These are phyloP conservation scores for Sebastes ruberrimus DNA, from an alignment of 2,797 vertebrate genomes.

Conservation along the genomic window DNA sequence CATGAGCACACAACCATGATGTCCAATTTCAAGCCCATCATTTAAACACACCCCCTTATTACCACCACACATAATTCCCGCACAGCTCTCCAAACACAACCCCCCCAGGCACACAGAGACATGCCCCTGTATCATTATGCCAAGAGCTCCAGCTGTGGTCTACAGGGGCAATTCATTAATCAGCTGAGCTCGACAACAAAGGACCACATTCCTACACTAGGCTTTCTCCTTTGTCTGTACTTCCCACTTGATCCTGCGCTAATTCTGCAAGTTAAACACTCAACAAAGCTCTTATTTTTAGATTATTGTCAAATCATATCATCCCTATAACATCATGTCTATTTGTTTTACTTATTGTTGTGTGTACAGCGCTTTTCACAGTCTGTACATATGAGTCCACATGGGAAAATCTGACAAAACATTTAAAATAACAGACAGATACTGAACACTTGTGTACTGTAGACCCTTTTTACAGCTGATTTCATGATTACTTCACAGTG, in stretches of 20 bases:
- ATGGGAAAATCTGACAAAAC: background rate
- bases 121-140: slow-evolving; percentile 32
- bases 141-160: slow-evolving; percentile 66
- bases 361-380: background rate
- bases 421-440: background rate
- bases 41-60: slow-evolving; percentile 17
- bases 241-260: slow-evolving; percentile 1
- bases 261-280: background rate
- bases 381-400: background rate
- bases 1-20: background rate
- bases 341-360: background rate
- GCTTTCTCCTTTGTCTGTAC: slow-evolving; percentile 52
- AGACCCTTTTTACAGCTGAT: too few species aligned
- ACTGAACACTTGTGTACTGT: background rate
- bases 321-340: background rate
- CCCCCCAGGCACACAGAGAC: slow-evolving; percentile 23
- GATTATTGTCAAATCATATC: background rate
- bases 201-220: slow-evolving; percentile 62
- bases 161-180: slow-evolving; percentile 63
- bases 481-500: too few species aligned
- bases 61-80: slow-evolving; percentile 9
- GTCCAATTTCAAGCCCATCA: slow-evolving; percentile 19
- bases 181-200: slow-evolving; percentile 66
- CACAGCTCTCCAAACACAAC: slow-evolving; percentile 21
- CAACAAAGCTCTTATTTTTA: background rate